phyloP scores from a whole-genome alignment of 1,140 invertebrate species.

The Aphidius ervi region DNA sequence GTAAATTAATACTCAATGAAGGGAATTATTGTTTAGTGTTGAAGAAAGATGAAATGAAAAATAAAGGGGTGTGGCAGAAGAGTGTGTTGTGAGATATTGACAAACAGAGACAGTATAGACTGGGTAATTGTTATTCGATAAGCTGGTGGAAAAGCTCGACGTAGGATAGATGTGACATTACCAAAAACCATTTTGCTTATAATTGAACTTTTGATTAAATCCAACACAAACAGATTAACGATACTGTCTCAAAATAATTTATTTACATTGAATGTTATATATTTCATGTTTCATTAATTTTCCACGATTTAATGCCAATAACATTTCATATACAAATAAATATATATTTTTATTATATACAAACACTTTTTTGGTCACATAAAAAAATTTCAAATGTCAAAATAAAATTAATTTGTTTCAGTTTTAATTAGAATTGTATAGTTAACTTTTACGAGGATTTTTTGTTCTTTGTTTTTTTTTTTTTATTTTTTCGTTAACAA shows the following conservation, averaged over 20 bases:
- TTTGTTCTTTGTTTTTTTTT: too few relatives aligned
- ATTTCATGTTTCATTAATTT: too few relatives aligned
- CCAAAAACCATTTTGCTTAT: conserved; percentile 32
- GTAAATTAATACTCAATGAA: background rate
- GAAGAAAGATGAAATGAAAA: background rate
- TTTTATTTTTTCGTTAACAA: too few relatives aligned
- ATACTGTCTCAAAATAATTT: conserved; percentile 22
- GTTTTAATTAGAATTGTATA: too few relatives aligned
- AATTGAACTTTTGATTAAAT: conserved; percentile 34
- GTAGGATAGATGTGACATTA: conserved; percentile 32
- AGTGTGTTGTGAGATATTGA: conserved; percentile 29
- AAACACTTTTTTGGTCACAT: too few relatives aligned
- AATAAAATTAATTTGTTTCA: too few relatives aligned
- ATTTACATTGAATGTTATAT: conserved; percentile 19
- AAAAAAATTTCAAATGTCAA: too few relatives aligned
- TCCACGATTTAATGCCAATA: too few relatives aligned
- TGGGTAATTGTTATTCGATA: conserved; percentile 34
- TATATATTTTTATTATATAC: too few relatives aligned
- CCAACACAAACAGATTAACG: background rate
- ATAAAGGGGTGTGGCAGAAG: conserved; percentile 20
- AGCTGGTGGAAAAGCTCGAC: conserved; percentile 26
- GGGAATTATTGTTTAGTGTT: too few relatives aligned
- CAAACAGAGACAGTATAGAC: conserved; percentile 13
- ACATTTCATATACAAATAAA: too few relatives aligned
- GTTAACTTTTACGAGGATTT: too few relatives aligned